Base-by-base conservation (phyloP, 2,113 vertebrate species). In the Cebidichthys violaceus region DNA sequence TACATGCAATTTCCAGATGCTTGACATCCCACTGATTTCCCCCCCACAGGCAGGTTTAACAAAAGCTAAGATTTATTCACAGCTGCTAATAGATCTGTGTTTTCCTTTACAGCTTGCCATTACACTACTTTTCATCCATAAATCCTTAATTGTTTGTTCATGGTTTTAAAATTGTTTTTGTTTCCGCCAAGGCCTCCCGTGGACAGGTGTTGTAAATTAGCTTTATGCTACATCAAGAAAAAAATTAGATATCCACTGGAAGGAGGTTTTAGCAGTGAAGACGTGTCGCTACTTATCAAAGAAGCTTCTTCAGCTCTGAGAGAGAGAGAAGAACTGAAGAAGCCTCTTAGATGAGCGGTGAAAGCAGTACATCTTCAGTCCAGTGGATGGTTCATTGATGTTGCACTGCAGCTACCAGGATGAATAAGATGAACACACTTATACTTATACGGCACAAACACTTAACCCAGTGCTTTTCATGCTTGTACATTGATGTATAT, bases 141-240 rank as follows among this genome's bases (percentile, higher is more conserved):
- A 88, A 85, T 65, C 75, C 69, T 69, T 81, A 76, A 72, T 86
- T 89, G 80, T 88, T 87, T 81, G 47, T 76, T 80, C 52, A 57
- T 71, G 41, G 52, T 78, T 86, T 77, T 50, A 24, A 59, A 81
- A 70, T 83, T 31, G 35, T 81, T 72, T 88, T 85, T 66, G 43
- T 85, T 74, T 69, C 47, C 6, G 13, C 17, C 29, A 35, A 39
- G 43, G 52, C 75, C 70, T 77, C 55, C 33, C 20, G 68, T 22
- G 60, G 85, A 84, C 81, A 88, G 77, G 59, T 89, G 72, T 76
- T 84, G 57, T 76, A 85, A 81, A 84, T 87, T 75, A 50, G 45
- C 45, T 83, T 73, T 37, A 79, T 67, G 62, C 69, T 75, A 77
- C 67, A 76, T 71, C 35, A 75, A 74, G 75, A 60, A 64, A 54